Percentiles rank a stretch among this genome's conserved stretches.
These are phyloP conservation scores for Seriola dumerili DNA, from an alignment of 2,113 vertebrate species.

Conservation along the genomic window DNA sequence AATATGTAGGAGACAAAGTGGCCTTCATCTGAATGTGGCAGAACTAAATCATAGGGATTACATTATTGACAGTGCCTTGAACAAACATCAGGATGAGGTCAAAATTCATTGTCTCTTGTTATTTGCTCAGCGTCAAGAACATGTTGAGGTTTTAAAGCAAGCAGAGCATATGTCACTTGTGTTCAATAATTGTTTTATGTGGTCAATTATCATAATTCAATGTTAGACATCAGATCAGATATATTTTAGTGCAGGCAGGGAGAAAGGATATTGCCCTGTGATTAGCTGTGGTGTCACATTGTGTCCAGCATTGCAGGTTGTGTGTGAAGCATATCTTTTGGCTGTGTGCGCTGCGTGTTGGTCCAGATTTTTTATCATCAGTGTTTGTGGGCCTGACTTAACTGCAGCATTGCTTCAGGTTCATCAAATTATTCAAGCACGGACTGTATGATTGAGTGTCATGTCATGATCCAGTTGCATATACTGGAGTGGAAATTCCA, in stretches of 20 bases:
- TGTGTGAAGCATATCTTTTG: slow-evolving; percentile 39
- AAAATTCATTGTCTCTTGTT: slow-evolving; percentile 62
- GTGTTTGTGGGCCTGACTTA: neutral
- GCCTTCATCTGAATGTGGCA: slow-evolving; percentile 76
- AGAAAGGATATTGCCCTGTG: slow-evolving; percentile 17
- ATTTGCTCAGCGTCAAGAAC: slow-evolving; percentile 38
- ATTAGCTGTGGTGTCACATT: slow-evolving; percentile 58
- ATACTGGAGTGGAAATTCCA: slow-evolving; percentile 11
- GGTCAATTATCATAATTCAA: slow-evolving; percentile 61
- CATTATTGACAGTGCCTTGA: slow-evolving; percentile 78
- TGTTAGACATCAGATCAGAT: slow-evolving; percentile 40
- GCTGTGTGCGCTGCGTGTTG: slow-evolving; percentile 25
- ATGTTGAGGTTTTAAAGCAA: slow-evolving; percentile 31
- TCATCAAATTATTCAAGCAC: neutral
- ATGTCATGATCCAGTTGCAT: slow-evolving; percentile 18
- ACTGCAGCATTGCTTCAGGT: neutral
- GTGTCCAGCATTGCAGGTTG: slow-evolving; percentile 36
- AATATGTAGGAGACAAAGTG: slow-evolving; percentile 79
- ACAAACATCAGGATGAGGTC: slow-evolving; percentile 78
- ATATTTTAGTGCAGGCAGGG: slow-evolving; percentile 17
- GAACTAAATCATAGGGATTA: slow-evolving; percentile 81
- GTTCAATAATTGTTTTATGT: slow-evolving; percentile 36
- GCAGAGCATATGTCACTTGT: neutral
- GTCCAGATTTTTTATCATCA: slow-evolving; percentile 17
- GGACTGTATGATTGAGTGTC: neutral